These are phyloP conservation scores for Entomobrya multifasciata DNA, from an alignment of 2,888 invertebrate genomes.

Conservation along the genomic window DNA sequence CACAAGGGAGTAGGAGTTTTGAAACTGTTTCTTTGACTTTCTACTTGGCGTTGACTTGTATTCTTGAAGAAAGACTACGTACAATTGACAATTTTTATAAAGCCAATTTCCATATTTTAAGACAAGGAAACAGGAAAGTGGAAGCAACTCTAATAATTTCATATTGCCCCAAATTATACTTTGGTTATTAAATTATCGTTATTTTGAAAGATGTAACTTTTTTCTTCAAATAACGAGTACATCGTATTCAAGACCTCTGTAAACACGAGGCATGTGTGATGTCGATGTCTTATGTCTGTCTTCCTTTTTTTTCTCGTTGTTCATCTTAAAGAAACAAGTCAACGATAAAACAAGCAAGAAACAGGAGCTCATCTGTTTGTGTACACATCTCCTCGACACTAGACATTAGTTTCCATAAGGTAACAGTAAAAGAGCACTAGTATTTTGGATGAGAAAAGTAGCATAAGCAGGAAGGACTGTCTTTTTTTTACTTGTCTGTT, in stretches of 20 bases:
- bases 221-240: neutral
- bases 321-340: slow-evolving; percentile 17
- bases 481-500: neutral
- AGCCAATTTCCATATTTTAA: too few relatives aligned
- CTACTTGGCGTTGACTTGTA: too few relatives aligned
- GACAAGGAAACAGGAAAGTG: neutral
- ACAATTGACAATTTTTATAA: too few relatives aligned
- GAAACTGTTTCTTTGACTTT: too few relatives aligned
- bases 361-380: slow-evolving; percentile 35
- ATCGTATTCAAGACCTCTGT: too few relatives aligned
- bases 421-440: neutral
- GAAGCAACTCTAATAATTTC: neutral
- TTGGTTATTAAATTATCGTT: slow-evolving; percentile 40
- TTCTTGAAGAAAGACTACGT: too few relatives aligned
- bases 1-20: slow-evolving; percentile 33
- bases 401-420: slow-evolving; percentile 14
- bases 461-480: slow-evolving; percentile 1
- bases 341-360: slow-evolving; percentile 11
- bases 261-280: neutral
- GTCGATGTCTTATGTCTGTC: too few relatives aligned
- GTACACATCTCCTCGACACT: slow-evolving; percentile 27
- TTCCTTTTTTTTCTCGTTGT: too few relatives aligned
- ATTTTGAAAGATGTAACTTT: slow-evolving; percentile 30
- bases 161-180: slow-evolving; percentile 32
- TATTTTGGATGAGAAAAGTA: slow-evolving; percentile 32